phyloP scores from a whole-genome alignment of 2,888 invertebrate species.

The Dilophus febrilis region DNA sequence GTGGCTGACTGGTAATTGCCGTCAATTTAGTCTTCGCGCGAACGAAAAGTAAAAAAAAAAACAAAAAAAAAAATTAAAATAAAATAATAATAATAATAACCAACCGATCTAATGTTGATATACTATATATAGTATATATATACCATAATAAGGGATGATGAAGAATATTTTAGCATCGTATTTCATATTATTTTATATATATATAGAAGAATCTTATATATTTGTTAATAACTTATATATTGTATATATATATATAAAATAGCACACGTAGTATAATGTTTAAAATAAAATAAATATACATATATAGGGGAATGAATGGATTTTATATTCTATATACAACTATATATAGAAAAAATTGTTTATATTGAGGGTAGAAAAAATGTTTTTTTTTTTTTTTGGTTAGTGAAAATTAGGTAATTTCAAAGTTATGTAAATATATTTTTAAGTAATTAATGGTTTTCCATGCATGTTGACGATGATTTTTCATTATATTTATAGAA shows the following conservation, averaged over 20 bases:
- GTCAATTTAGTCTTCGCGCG: constrained; percentile 32
- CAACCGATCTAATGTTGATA: constrained; percentile 3
- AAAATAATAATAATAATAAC: constrained; percentile 8
- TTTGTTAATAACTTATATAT: no score
- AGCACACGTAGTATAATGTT: no score
- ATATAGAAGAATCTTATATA: constrained; percentile 11
- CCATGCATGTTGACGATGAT: no score
- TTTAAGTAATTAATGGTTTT: constrained; percentile 7
- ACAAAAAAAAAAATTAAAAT: no score
- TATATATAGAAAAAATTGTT: neutral
- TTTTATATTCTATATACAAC: neutral
- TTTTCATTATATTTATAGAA: no score
- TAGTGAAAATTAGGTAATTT: constrained; percentile 8
- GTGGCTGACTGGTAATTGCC: constrained; percentile 29
- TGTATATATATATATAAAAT: constrained; percentile 14
- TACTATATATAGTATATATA: constrained; percentile 3
- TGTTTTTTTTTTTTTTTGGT: no score
- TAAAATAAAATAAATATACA: no score
- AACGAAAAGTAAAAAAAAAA: no score
- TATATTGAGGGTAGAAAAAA: neutral
- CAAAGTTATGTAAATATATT: constrained; percentile 7
- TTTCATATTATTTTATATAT: no score
- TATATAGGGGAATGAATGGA: constrained; percentile 5
- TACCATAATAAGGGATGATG: constrained; percentile 13
- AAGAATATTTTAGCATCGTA: constrained; percentile 17